Evolutionary conservation across 1,140 invertebrate species (phyloP).

Genomic region (Ectropis grisescens): DNA sequence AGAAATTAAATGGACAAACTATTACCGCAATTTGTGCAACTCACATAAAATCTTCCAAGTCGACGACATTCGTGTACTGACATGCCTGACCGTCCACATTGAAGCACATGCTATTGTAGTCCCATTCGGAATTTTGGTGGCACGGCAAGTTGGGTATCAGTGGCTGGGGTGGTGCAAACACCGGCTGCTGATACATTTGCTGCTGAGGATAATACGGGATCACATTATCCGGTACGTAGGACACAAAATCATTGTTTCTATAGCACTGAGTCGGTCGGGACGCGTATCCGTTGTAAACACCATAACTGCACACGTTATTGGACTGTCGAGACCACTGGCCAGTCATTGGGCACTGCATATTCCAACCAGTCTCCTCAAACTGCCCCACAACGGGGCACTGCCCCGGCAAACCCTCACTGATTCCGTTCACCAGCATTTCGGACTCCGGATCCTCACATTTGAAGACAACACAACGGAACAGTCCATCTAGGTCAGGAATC

Average conservation of each 20-base stretch:
- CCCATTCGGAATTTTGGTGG: slow-evolving; percentile 68
- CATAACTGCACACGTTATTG: slow-evolving; percentile 22
- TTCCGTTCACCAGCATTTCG: slow-evolving; percentile 40
- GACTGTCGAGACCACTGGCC: slow-evolving; percentile 29
- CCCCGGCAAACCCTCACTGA: slow-evolving; percentile 17
- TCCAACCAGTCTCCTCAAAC: slow-evolving; percentile 34
- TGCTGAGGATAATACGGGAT: slow-evolving; percentile 20
- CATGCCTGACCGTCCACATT: slow-evolving; percentile 73
- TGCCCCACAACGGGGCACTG: slow-evolving; percentile 28
- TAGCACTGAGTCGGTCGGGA: slow-evolving; percentile 33
- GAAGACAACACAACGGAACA: slow-evolving; percentile 17
- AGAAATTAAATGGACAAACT: not conserved
- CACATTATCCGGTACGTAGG: slow-evolving; percentile 18
- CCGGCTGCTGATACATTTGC: slow-evolving; percentile 20
- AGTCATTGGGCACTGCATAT: slow-evolving; percentile 31
- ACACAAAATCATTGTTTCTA: slow-evolving; percentile 16
- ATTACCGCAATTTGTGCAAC: no score
- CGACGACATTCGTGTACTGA: slow-evolving; percentile 73
- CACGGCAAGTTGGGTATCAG: slow-evolving; percentile 62
- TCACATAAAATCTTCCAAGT: slow-evolving; percentile 81
- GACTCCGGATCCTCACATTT: slow-evolving; percentile 16
- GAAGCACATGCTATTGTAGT: slow-evolving; percentile 73
- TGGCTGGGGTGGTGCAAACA: slow-evolving; percentile 6
- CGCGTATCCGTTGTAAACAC: slow-evolving; percentile 25
- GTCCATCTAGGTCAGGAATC: slow-evolving; percentile 57